These are phyloP conservation scores for Carlito syrichta DNA, from an alignment of 2,113 vertebrate species.

Conservation along the genomic window DNA sequence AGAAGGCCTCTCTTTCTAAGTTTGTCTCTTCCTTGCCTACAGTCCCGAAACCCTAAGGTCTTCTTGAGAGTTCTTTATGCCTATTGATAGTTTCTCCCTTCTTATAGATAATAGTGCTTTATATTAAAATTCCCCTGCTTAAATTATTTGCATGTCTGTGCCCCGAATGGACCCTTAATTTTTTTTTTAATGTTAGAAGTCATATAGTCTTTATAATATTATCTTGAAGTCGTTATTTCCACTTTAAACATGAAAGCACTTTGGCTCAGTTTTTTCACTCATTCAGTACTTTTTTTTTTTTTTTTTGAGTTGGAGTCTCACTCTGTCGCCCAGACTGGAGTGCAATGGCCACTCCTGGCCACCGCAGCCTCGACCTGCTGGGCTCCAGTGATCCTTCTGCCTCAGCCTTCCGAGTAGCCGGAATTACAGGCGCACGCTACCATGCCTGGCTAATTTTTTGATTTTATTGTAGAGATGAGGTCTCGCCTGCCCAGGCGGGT, in stretches of 20 bases:
- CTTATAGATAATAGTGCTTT: not conserved
- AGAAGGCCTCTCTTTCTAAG: not conserved
- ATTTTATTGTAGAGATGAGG: too few species aligned
- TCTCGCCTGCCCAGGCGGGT: too few species aligned
- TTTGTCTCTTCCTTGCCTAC: not conserved
- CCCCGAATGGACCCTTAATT: not conserved
- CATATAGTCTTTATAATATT: not conserved
- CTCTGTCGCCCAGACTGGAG: too few species aligned
- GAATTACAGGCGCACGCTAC: too few species aligned
- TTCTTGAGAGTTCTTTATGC: not conserved
- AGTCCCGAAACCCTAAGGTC: not conserved
- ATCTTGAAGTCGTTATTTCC: not conserved
- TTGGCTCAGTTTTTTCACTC: not conserved
- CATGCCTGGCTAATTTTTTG: too few species aligned
- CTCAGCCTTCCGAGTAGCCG: too few species aligned
- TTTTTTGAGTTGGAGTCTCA: too few species aligned
- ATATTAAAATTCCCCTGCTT: not conserved
- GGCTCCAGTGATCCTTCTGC: too few species aligned
- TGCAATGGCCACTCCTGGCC: too few species aligned
- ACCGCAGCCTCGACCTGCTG: too few species aligned
- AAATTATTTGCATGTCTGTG: not conserved
- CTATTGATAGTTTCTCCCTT: not conserved
- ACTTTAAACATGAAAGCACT: not conserved
- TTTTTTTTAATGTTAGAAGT: too few species aligned
- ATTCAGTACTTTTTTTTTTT: too few species aligned